A percentile compares a stretch with the other conserved stretches of the same genome.
phyloP scores from a whole-genome alignment of 2,888 invertebrate genomes.

The Phorcus lineatus region DNA sequence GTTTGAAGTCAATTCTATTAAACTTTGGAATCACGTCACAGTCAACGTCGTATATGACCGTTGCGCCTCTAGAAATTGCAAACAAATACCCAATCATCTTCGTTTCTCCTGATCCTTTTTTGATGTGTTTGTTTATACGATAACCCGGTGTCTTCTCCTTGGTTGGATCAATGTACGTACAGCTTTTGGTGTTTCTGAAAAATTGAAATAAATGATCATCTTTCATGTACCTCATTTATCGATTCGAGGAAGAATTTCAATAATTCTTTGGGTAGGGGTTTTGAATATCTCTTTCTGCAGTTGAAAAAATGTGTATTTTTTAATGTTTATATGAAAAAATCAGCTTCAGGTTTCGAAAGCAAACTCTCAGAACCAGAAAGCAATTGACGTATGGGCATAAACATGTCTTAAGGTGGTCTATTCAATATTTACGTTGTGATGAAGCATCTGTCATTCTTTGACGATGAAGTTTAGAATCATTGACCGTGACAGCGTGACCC shows the following conservation, averaged over 20 bases:
- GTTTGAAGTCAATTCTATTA: neutral
- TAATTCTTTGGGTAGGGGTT: neutral
- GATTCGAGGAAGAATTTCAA: neutral
- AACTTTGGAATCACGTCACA: conserved; percentile 10
- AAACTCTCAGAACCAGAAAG: too few relatives aligned
- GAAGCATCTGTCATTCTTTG: too few relatives aligned
- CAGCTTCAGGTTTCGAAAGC: too few relatives aligned
- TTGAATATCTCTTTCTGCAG: too few relatives aligned
- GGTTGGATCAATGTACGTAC: neutral
- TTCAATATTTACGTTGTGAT: too few relatives aligned
- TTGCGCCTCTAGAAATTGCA: conserved; percentile 4
- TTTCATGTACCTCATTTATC: neutral
- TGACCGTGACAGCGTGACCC: too few relatives aligned
- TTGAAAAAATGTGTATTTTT: too few relatives aligned
- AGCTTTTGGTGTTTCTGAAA: neutral
- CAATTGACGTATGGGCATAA: too few relatives aligned
- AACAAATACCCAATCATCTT: conserved; percentile 26
- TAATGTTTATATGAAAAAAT: too few relatives aligned
- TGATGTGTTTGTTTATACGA: neutral
- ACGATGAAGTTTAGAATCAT: too few relatives aligned
- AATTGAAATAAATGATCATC: too few relatives aligned
- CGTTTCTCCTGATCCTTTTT: neutral
- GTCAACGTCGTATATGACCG: neutral
- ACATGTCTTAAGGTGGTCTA: too few relatives aligned
- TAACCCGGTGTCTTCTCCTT: neutral